phyloP scores from a whole-genome alignment of 1,140 invertebrate genomes.

The Mesaphorura yosii region DNA sequence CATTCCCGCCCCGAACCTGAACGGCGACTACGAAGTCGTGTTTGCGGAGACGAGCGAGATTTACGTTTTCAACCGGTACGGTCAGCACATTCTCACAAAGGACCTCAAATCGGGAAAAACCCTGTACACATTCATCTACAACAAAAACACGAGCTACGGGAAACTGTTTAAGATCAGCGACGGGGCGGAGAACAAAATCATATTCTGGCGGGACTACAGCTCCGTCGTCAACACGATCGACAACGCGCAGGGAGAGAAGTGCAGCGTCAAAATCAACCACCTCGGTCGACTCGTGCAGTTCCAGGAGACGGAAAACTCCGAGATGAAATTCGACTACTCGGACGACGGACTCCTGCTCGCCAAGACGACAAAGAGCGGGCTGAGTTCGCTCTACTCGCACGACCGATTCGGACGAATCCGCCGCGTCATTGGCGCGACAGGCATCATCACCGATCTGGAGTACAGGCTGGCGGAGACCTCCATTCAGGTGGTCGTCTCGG shows the following conservation, averaged over 20 bases:
- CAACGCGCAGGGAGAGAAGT: constrained; percentile 84
- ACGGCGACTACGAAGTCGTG: constrained; percentile 82
- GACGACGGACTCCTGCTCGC: constrained; percentile 28
- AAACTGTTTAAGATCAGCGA: constrained; percentile 85
- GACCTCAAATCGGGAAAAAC: constrained; percentile 83
- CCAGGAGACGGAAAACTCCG: constrained; percentile 36
- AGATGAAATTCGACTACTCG: constrained; percentile 22
- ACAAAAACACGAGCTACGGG: constrained; percentile 90
- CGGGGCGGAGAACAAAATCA: constrained; percentile 82
- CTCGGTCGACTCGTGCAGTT: constrained; percentile 72
- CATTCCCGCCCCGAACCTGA: constrained; percentile 74
- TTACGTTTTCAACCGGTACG: constrained; percentile 83
- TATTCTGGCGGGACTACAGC: constrained; percentile 76
- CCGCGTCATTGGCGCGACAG: constrained; percentile 21
- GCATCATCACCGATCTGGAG: constrained; percentile 22
- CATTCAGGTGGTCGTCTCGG: constrained; percentile 20
- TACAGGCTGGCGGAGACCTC: constrained; percentile 15
- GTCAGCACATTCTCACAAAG: constrained; percentile 85
- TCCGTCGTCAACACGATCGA: constrained; percentile 68
- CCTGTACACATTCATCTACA: constrained; percentile 88
- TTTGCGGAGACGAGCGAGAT: constrained; percentile 82
- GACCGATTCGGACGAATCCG: constrained; percentile 21
- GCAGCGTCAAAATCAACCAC: constrained; percentile 73
- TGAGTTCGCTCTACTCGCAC: constrained; percentile 23
- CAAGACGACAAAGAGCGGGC: constrained; percentile 19